Evolutionary conservation across 2,888 invertebrate genomes (phyloP), one percentile per base, ranked within the genome.

Genomic region (Xylophagus ater): DNA sequence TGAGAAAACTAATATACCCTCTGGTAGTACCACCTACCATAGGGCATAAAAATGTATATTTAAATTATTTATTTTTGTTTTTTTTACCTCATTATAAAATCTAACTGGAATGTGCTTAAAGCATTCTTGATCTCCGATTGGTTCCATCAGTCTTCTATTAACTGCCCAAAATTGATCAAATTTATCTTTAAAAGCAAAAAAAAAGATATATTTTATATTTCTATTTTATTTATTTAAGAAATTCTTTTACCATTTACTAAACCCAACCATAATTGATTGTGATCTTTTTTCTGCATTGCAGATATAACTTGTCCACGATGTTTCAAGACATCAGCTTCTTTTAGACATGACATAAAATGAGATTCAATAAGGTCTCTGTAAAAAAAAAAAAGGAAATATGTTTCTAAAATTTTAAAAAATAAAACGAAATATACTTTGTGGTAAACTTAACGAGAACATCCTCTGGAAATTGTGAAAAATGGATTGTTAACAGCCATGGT

Each of bases 121-220:
- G 37, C 78, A 73, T 53, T 88, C 85, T 54, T 78, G 81, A 35
- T 81, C 82, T 36, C 75, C 78, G 47, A 74, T 73, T 1, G 78
- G 71, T 58, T 94, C 94, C 96, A 97, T 97, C 37, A 98, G 68
- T 57, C 89, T 81, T 51, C 90, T 76, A 62, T 98, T 98, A 9
- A 97, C 84, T 3, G 90, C 82, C 97, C 97, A 98, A 65, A 98
- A 98, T 64, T 96, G 96, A 62, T 98, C 97, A 68, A 97, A 98
- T 66, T 92, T 93, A 61, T 96, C 88, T 87, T 65, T 32, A 72
- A 33, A 47, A 37, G 8, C 20, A 28, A n/a, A n/a, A n/a, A n/a
- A 10, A 10, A 18, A 29, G 5, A 29, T 2, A n/a, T 15, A 35
- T 23, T 10, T 9, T 10, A 29, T 19, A 12, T 18, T 31, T 32